Evolutionary conservation across 2,888 invertebrate species (phyloP).

Genomic region (Cheilosia vernalis): DNA sequence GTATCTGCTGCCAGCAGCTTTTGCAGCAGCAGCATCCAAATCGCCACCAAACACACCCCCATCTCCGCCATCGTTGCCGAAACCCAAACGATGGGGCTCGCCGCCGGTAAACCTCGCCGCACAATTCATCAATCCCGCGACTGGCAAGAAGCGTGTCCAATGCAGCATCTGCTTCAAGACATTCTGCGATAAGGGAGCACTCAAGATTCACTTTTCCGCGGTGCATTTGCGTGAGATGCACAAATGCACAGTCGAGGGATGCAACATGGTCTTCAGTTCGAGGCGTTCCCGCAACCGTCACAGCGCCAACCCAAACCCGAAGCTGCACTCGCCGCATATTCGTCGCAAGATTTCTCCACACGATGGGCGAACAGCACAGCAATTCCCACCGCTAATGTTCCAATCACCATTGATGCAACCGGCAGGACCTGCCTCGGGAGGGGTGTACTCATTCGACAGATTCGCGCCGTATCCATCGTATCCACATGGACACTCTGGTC

Average conservation of each 20-base stretch:
- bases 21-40: conserved; percentile 72
- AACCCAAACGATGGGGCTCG: conserved; percentile 86
- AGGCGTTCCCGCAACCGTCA: conserved; percentile 96
- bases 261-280: conserved; percentile 99
- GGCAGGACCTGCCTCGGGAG: conserved; percentile 85
- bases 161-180: conserved; percentile 99
- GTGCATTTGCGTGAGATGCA: conserved; percentile 99
- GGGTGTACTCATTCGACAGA: conserved; percentile 86
- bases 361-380: conserved; percentile 93
- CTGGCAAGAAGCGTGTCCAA: conserved; percentile 97
- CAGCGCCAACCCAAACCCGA: conserved; percentile 98
- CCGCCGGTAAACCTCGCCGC: conserved; percentile 92
- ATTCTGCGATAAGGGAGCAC: conserved; percentile 99
- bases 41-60: conserved; percentile 75
- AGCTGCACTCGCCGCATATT: conserved; percentile 97
- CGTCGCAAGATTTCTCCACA: conserved; percentile 96
- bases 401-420: conserved; percentile 85
- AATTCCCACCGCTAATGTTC: conserved; percentile 85
- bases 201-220: conserved; percentile 99
- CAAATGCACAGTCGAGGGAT: conserved; percentile 98
- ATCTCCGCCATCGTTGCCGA: conserved; percentile 78
- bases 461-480: conserved; percentile 60
- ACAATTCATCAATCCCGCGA: conserved; percentile 94
- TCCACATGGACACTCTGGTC: conserved; percentile 44
- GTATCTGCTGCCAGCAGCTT: conserved; percentile 81